Percentiles rank a stretch among this genome's conserved stretches.
Evolutionary conservation across 2,888 invertebrate genomes (phyloP).

Genomic region (Dryobota labecula): DNA sequence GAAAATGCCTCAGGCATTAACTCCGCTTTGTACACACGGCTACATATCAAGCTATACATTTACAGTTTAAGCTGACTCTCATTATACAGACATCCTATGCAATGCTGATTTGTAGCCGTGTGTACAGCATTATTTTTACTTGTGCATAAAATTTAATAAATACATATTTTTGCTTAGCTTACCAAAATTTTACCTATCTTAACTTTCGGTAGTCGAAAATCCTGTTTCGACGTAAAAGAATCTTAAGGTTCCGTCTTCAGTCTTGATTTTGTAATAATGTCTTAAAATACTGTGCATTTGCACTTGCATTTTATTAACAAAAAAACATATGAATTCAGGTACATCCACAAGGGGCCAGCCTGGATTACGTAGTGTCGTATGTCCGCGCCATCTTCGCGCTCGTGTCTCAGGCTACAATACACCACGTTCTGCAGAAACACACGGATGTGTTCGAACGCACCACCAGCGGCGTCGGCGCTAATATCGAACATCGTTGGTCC

Average conservation of each 20-base stretch:
- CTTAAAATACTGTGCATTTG: not conserved
- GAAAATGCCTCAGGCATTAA: not conserved
- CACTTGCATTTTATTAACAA: not conserved
- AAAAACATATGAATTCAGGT: constrained; percentile 88
- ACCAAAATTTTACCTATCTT: no score
- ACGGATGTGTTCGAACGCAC: constrained; percentile 95
- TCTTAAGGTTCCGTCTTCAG: not conserved
- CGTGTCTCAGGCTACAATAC: constrained; percentile 94
- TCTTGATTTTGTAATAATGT: not conserved
- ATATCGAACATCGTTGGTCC: constrained; percentile 96
- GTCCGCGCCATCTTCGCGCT: constrained; percentile 94
- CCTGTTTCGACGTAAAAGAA: not conserved
- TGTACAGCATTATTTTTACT: not conserved
- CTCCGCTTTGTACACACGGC: no score
- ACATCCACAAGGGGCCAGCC: constrained; percentile 97
- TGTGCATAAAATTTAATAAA: not conserved
- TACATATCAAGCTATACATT: no score
- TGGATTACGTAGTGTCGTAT: constrained; percentile 97
- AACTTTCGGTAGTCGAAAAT: not conserved
- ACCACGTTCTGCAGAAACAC: constrained; percentile 94
- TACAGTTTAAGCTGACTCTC: no score
- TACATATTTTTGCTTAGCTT: no score
- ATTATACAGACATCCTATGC: no score
- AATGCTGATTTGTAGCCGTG: no score
- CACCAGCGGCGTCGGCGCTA: constrained; percentile 95